Base-by-base conservation (phyloP, 2,888 invertebrate species). In the Salpingus planirostris region DNA sequence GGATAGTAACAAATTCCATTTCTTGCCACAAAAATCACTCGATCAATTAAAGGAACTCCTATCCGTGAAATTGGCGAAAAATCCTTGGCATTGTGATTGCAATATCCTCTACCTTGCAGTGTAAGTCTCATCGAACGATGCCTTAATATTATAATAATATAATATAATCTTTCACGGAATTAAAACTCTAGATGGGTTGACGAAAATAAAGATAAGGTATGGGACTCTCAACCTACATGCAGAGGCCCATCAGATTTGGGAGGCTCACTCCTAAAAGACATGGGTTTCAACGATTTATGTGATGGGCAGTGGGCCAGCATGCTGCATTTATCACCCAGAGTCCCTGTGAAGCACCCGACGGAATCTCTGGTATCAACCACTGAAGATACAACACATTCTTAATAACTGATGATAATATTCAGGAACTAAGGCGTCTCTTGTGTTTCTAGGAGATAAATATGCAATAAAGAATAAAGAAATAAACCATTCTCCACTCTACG, bases 61-160 rank as follows among this genome's bases (percentile, higher is more conserved):
- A 3, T 75, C 78, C 27, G 71, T 85, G 6, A 80, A 80, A 52
- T 60, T 86, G 15, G 78, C 78, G 1, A 77, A 80, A 46, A 86
- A 86, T 59, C 81, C 83, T 1, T 85, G 85, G 85, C 80, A 83
- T 52, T 86, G 86, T 50, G 83, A 85, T 55, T 85, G 86, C 52
- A 75, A 76, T 44, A 75, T 79, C 15, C 66, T 80, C 2, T 84
- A 84, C 55, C 70, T 85, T 38, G 76, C 83, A 2, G 70, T 71
- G 77, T 85, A 66, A 71, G 73, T 67, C 6, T 18, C 6, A 18
- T n/a, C n/a, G n/a, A n/a, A n/a, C n/a, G n/a, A n/a, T n/a, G n/a
- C n/a, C n/a, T n/a, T n/a, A n/a, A n/a, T 21, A 7, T 14, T 12
- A 28, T 21, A 7, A 14, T 7, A 15, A 26, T 14, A 12, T 15